Conservation (phyloP, 2,113 vertebrate genomes). For the Australoheros scitulus region DNA sequence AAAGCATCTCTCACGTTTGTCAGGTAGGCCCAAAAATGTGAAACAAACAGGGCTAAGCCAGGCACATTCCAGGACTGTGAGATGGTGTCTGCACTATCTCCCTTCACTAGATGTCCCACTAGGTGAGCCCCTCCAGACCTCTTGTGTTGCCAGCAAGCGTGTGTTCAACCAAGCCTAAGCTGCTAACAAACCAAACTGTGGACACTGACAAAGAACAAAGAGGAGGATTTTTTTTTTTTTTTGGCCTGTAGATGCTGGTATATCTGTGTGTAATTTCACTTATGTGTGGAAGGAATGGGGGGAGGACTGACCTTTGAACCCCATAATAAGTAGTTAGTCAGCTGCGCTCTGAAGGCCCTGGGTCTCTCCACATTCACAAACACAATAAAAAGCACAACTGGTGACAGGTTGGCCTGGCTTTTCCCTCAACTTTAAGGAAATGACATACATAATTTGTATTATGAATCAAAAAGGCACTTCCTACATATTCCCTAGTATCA, state of each 20-base stretch:
- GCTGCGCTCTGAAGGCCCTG: constrained; percentile 73
- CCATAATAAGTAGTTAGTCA: constrained; percentile 44
- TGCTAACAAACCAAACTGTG: constrained; percentile 40
- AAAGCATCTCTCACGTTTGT: background rate
- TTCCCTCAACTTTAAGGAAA: constrained; percentile 77
- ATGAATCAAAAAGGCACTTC: constrained; percentile 82
- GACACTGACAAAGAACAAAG: constrained; percentile 48
- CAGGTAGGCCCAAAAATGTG: background rate
- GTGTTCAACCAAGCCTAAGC: constrained; percentile 53
- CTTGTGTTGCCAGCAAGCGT: constrained; percentile 37
- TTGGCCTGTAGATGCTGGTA: constrained; percentile 3
- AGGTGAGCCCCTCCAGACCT: constrained; percentile 66
- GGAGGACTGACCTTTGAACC: constrained; percentile 46
- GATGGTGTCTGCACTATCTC: constrained; percentile 64
- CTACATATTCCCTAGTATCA: constrained; percentile 76
- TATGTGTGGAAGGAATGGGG: constrained; percentile 13
- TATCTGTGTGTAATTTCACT: constrained; percentile 27
- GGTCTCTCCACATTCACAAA: constrained; percentile 75
- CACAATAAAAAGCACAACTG: constrained; percentile 64
- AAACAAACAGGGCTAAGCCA: constrained; percentile 30
- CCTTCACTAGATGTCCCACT: constrained; percentile 49
- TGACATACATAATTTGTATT: constrained; percentile 79
- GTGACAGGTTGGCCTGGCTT: constrained; percentile 68
- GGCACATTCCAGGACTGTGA: constrained; percentile 75
- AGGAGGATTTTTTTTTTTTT: constrained; percentile 11